These are phyloP conservation scores for Leucopsar rothschildi DNA, from an alignment of 2,113 vertebrate genomes.

Conservation along the genomic window DNA sequence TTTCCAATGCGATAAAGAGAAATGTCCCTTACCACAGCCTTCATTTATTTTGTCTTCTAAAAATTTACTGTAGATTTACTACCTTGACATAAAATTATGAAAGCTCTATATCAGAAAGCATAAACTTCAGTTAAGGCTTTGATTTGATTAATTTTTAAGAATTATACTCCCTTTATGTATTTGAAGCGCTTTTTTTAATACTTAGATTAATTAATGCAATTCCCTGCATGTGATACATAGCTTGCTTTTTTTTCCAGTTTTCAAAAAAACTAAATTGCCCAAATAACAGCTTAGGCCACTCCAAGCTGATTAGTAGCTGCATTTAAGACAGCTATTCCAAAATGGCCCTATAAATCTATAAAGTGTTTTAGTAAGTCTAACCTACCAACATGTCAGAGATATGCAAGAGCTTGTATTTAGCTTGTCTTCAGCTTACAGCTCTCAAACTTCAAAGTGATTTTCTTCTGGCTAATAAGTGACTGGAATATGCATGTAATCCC, in stretches of 20 bases:
- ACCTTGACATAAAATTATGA: neutral
- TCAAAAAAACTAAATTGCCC: neutral
- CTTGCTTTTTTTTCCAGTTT: neutral
- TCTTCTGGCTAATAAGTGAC: neutral
- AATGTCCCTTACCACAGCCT: neutral
- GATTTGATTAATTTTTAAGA: neutral
- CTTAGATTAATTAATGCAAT: neutral
- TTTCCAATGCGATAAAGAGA: neutral
- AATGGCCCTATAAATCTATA: neutral
- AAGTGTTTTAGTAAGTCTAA: neutral
- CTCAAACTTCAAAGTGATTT: slow-evolving; percentile 36
- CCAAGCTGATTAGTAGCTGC: neutral
- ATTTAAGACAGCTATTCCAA: neutral
- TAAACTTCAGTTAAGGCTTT: neutral
- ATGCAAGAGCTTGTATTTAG: neutral
- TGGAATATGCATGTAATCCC: neutral
- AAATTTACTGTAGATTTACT: neutral
- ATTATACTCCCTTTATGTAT: neutral
- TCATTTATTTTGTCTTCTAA: neutral
- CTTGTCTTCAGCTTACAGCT: neutral
- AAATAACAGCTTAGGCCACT: neutral
- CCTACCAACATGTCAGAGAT: neutral
- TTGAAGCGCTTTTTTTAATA: neutral
- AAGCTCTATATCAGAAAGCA: neutral
- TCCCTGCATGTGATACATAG: neutral